Conservation (phyloP, 2,113 vertebrate species). For the Mesoclemmys tuberculata region DNA sequence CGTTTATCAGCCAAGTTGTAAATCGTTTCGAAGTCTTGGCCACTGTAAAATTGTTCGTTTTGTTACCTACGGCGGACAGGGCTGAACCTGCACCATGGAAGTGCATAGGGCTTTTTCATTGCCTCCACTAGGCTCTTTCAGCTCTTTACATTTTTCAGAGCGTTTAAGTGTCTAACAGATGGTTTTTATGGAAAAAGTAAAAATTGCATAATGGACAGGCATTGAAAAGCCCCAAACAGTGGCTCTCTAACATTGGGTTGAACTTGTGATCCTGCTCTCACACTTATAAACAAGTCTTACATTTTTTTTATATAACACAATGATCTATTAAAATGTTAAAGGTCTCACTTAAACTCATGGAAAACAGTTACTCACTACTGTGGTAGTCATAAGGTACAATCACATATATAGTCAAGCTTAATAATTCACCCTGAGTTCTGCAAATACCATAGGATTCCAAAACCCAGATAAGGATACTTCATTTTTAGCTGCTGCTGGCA, state of each 20-base stretch:
- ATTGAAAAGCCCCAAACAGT: not conserved
- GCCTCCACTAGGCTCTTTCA: not conserved
- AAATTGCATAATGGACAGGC: not conserved
- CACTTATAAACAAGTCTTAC: too few species aligned
- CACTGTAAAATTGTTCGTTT: not conserved
- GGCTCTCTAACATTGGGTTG: not conserved
- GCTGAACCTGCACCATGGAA: not conserved
- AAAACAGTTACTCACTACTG: not conserved
- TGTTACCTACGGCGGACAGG: not conserved
- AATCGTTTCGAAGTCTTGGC: not conserved
- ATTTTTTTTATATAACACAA: not conserved
- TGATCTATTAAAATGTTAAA: not conserved
- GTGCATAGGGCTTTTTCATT: not conserved
- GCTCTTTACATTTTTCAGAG: not conserved
- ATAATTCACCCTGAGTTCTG: not conserved
- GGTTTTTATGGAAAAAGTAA: not conserved
- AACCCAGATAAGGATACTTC: not conserved
- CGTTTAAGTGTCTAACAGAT: not conserved
- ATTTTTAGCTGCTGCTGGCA: not conserved
- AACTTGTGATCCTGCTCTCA: too few species aligned
- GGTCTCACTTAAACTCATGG: not conserved
- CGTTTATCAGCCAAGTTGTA: not conserved
- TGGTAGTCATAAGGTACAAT: not conserved
- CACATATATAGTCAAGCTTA: not conserved
- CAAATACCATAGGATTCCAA: not conserved